Evolutionary conservation across 1,140 invertebrate genomes (phyloP).

Genomic region (Hyles euphorbiae): DNA sequence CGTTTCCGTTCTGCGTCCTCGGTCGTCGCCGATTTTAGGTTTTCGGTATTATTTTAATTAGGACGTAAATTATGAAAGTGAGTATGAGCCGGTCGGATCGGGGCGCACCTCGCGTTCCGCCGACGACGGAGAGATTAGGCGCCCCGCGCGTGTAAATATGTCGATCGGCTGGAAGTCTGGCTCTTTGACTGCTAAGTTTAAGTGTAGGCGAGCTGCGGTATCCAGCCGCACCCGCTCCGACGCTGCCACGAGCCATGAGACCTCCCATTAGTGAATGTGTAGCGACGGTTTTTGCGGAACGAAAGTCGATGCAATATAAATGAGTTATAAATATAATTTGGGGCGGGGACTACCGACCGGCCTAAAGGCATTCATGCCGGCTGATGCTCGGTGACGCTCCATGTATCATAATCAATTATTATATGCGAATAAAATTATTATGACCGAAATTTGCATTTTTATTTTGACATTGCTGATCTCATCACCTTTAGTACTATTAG

Average conservation of each 20-base stretch:
- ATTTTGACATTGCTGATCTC: too few relatives aligned
- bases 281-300: conserved; percentile 63
- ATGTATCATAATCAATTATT: conserved; percentile 75
- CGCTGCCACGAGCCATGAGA: conserved; percentile 64
- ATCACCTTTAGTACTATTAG: too few relatives aligned
- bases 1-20: conserved; percentile 18
- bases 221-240: conserved; percentile 36
- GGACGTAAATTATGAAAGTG: conserved; percentile 72
- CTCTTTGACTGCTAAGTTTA: conserved; percentile 70
- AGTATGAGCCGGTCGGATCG: conserved; percentile 29
- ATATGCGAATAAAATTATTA: conserved; percentile 74
- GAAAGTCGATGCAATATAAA: conserved; percentile 66
- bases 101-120: conserved; percentile 6
- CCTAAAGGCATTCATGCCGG: conserved; percentile 36
- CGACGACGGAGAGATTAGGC: too few relatives aligned
- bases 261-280: conserved; percentile 71
- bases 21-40: conserved; percentile 40
- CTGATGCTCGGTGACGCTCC: conserved; percentile 49
- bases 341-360: conserved; percentile 40
- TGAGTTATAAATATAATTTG: conserved; percentile 65
- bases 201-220: conserved; percentile 57
- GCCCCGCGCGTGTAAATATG: conserved; percentile 66
- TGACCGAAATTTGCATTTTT: conserved; percentile 38
- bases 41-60: conserved; percentile 61
- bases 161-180: conserved; percentile 59